phyloP scores from a whole-genome alignment of 2,113 vertebrate species.

The Pipa parva region DNA sequence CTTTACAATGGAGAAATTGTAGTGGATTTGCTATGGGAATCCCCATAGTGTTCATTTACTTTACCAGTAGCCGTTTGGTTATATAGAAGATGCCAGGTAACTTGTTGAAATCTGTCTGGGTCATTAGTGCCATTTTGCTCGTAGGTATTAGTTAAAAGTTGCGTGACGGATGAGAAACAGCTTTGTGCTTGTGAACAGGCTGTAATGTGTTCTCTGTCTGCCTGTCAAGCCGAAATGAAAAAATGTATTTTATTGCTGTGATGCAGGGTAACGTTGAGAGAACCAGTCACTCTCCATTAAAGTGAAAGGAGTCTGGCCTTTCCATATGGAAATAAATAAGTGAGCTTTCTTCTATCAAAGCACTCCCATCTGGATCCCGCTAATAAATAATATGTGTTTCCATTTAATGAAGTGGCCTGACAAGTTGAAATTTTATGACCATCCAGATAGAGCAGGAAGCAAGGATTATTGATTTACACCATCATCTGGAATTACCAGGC shows the following conservation, averaged over 20 bases:
- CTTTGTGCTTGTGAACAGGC: slow-evolving; percentile 3
- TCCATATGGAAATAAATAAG: slow-evolving; percentile 37
- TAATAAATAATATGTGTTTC: slow-evolving; percentile 39
- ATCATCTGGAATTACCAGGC: slow-evolving; percentile 16
- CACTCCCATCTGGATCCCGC: slow-evolving; percentile 28
- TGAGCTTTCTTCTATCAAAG: slow-evolving; percentile 26
- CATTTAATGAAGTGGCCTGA: slow-evolving; percentile 37
- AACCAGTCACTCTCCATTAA: slow-evolving; percentile 37
- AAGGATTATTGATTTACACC: slow-evolving; percentile 29
- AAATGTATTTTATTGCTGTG: slow-evolving; percentile 33
- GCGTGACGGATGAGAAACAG: slow-evolving; percentile 10
- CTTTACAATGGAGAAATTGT: too few species aligned
- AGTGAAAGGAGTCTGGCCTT: slow-evolving; percentile 29
- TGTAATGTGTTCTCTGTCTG: slow-evolving; percentile 18
- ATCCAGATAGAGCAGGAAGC: slow-evolving; percentile 29
- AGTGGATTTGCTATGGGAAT: too few species aligned
- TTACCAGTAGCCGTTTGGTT: too few species aligned
- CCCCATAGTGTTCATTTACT: too few species aligned
- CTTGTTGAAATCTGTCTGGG: not conserved
- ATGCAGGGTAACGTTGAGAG: slow-evolving; percentile 17
- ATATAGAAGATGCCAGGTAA: too few species aligned
- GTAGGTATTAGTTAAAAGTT: slow-evolving; percentile 2
- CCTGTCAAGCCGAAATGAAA: slow-evolving; percentile 21
- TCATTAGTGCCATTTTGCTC: not conserved
- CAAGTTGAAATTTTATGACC: slow-evolving; percentile 34